These are phyloP conservation scores for Gryon sp. DNA, from an alignment of 1,140 invertebrate genomes.

Conservation along the genomic window DNA sequence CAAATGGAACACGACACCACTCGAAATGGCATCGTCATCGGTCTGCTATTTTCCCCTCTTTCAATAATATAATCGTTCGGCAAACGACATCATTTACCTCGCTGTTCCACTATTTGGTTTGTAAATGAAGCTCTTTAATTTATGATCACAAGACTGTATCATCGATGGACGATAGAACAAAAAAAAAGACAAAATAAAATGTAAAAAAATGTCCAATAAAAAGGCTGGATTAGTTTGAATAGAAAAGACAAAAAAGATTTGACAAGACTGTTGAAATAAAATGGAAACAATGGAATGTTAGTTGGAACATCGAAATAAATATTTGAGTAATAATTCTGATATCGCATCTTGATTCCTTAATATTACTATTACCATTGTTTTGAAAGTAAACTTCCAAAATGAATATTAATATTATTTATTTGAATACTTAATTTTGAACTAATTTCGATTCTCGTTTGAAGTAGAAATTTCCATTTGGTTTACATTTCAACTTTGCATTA, in stretches of 20 bases:
- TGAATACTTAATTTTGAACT: too few species aligned
- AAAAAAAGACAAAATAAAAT: slow-evolving; percentile 16
- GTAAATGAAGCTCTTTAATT: slow-evolving; percentile 62
- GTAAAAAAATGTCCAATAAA: slow-evolving; percentile 37
- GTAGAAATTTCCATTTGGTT: too few species aligned
- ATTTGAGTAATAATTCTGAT: not conserved
- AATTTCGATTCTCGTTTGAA: too few species aligned
- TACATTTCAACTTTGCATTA: too few species aligned
- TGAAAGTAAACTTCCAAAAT: too few species aligned
- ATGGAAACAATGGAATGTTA: slow-evolving; percentile 7
- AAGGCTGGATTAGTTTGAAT: slow-evolving; percentile 23
- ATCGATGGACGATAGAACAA: slow-evolving; percentile 27
- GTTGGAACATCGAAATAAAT: not conserved
- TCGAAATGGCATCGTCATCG: slow-evolving; percentile 38
- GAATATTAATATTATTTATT: too few species aligned
- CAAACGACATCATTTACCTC: slow-evolving; percentile 44
- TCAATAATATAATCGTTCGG: slow-evolving; percentile 57
- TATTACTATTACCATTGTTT: too few species aligned
- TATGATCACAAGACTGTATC: slow-evolving; percentile 47
- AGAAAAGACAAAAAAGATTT: slow-evolving; percentile 25
- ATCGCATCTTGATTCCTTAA: too few species aligned
- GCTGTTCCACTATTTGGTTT: slow-evolving; percentile 60
- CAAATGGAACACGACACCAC: slow-evolving; percentile 15
- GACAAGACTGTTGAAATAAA: slow-evolving; percentile 33
- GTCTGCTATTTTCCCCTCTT: slow-evolving; percentile 52